Percentiles rank a stretch among this genome's conserved stretches.
Conservation (phyloP, 2,888 invertebrate genomes). For the Nemurella pictetii region DNA sequence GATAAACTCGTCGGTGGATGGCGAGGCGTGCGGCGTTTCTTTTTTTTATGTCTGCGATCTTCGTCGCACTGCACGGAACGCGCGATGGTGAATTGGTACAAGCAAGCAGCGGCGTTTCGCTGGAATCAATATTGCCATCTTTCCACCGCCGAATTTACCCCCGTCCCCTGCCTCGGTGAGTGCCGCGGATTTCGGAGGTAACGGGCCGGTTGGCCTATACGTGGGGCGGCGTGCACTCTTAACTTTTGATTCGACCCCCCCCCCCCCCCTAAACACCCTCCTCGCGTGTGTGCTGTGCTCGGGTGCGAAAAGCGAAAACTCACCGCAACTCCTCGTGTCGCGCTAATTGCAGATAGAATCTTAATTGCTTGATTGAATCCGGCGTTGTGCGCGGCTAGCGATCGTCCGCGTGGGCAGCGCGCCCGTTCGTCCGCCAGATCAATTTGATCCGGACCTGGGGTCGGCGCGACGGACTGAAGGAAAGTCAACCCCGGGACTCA, state of each 20-base stretch:
- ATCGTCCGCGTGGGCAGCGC: neutral
- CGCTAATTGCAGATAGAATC: neutral
- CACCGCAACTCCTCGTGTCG: neutral
- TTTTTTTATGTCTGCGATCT: slow-evolving; percentile 7
- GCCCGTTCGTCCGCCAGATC: neutral
- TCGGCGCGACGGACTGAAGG: no score
- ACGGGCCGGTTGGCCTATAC: neutral
- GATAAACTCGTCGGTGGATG: neutral
- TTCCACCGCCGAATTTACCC: neutral
- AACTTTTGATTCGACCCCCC: neutral
- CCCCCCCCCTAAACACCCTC: neutral
- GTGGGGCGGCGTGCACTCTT: neutral
- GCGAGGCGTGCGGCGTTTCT: neutral
- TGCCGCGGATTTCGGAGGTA: neutral
- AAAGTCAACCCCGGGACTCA: no score
- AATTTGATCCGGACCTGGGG: neutral
- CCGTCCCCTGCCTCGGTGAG: neutral
- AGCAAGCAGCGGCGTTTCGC: neutral
- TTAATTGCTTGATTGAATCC: neutral
- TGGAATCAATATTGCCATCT: slow-evolving; percentile 12
- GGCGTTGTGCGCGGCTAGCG: neutral
- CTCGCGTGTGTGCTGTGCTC: neutral
- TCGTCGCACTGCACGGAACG: neutral
- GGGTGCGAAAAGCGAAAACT: neutral
- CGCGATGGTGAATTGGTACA: neutral